Evolutionary conservation across 2,113 vertebrate genomes (phyloP), one percentile per base, ranked within the genome.

Genomic region (Okapia johnstoni): DNA sequence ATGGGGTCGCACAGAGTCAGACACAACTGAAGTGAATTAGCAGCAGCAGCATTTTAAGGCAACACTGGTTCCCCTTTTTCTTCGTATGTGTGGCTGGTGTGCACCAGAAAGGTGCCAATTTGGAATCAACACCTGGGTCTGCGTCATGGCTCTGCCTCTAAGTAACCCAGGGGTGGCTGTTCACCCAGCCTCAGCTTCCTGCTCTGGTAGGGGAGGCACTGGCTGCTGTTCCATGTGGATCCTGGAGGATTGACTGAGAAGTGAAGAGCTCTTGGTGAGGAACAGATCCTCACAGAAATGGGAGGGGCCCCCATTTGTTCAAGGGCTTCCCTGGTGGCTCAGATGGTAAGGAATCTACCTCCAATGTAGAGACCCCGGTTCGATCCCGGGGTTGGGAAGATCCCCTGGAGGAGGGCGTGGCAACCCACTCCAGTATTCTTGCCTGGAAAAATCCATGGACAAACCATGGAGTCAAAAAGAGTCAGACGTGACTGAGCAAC

Each of bases 181-280:
- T 60, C 36, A 11, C 52, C 40, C 4, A 26, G 30, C 57, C 43
- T 81, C 33, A 12, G 54, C 66, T 85, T 57, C 50, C 70, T 26
- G 11, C 4, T n/a, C 57, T 15, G 14, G 40, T n/a, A 6, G 7
- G 0, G 23, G 43, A n/a, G 48, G 10, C 23, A 1, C 73, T 2
- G 23, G 1, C 23, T 2, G 40, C 43, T 13, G 30, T 57, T 13
- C 30, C 30, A 0, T 1, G 25, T 46, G 57, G 61, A n/a, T 23
- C 3, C 57, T 23, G 21, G 17, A 79, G 28, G 81, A 7, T 1
- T 23, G 30, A 48, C 16, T 26, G 77, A 81, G 79, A 54, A 33
- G 23, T 63, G 16, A 4, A 76, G 70, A 21, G 58, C 2, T 2
- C 55, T 93, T 55, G 12, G 28, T 40, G 48, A 85, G 61, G 30